Base-by-base conservation (phyloP, 1,140 invertebrate species). In the Tribolium madens region DNA sequence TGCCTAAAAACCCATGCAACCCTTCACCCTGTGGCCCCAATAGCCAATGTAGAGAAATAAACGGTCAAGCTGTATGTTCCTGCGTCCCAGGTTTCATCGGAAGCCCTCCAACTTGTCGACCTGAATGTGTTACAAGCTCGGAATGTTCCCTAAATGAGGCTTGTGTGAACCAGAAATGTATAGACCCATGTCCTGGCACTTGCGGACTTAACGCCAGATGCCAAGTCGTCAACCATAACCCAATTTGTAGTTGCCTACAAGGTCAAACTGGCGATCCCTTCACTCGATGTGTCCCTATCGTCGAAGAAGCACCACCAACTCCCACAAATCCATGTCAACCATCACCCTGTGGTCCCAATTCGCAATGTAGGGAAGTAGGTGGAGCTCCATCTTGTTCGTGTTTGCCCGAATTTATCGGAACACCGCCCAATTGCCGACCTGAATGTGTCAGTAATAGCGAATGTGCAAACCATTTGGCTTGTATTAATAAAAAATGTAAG, bases 321-420 rank as follows among this genome's bases (percentile, higher is more conserved):
- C 64, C 80, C 79, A 75, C 60, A 53, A 89, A 93, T 79, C 92
- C 92, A 0, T 96, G 94, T 82, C 87, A 90, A 42, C 93, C 93
- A 0, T 92, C 92, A 12, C 93, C 94, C 0, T 96, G 94, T 82
- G 94, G 94, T 5, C 89, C 92, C 0, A 94, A 95, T 82, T 91
- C 92, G 13, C 86, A 92, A 81, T 95, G 94, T 80, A 87, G 89
- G 68, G 89, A 90, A n/a, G 87, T 87, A 5, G 88, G 89, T 12
- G 89, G 88, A 9, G 87, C 88, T 10, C 89, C 90, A 1, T 88
- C 89, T 6, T 93, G 92, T 83, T 90, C 90, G 26, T 96, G 95
- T 84, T 84, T 92, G 47, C 87, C 89, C 1, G 90, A 91, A 76
- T 95, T 91, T 79, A 86, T 91, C 74, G 94, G 94, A 6, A 89